Evolutionary conservation across 2,113 vertebrate species (phyloP).

Genomic region (Atractosteus spatula): DNA sequence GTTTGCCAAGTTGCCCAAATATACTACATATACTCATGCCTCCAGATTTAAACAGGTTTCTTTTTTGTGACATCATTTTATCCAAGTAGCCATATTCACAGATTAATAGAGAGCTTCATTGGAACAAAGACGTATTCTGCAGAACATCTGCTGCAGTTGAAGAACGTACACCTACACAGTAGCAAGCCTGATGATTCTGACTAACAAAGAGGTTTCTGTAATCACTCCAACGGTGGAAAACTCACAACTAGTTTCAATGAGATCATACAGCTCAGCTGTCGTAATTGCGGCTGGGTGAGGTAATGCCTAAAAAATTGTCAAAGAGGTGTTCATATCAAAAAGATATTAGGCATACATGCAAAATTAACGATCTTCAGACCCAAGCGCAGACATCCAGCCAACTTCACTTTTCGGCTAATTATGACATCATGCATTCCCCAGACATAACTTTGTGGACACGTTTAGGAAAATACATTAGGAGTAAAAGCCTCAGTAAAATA

Average conservation of each 20-base stretch:
- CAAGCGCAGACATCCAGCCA: neutral
- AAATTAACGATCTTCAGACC: neutral
- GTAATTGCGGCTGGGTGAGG: constrained; percentile 4
- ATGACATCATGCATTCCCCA: constrained; percentile 4
- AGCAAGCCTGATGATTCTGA: neutral
- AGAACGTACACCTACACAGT: constrained; percentile 33
- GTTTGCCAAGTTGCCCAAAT: too few species aligned
- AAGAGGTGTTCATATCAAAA: constrained; percentile 8
- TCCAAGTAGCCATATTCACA: constrained; percentile 14
- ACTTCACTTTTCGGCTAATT: neutral
- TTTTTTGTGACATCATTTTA: constrained; percentile 25
- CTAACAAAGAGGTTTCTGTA: constrained; percentile 24
- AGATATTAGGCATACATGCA: neutral
- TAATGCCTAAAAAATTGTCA: neutral
- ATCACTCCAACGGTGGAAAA: constrained; percentile 12
- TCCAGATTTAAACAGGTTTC: constrained; percentile 28
- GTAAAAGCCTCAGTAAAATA: too few species aligned
- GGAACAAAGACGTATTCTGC: constrained; percentile 13
- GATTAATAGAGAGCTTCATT: constrained; percentile 1
- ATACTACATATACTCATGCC: constrained; percentile 11
- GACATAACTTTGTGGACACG: neutral
- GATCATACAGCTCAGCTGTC: constrained; percentile 8
- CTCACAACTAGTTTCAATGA: constrained; percentile 13
- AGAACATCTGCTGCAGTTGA: constrained; percentile 5
- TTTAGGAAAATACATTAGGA: neutral